Evolutionary conservation across 2,797 vertebrate genomes (phyloP).

Genomic region (Typhlichthys eigenmanni): DNA sequence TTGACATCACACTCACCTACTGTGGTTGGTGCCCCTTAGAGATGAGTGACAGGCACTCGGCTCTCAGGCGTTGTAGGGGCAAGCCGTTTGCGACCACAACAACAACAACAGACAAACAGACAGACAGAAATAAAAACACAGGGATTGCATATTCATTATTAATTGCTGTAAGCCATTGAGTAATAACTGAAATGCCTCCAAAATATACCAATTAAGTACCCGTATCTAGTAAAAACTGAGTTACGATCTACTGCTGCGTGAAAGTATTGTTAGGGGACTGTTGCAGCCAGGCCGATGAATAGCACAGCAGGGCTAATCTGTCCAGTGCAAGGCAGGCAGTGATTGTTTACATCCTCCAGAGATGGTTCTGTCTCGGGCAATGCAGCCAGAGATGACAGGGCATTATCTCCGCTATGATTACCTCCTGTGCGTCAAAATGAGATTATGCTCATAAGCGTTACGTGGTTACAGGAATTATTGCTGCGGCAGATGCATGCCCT

Average conservation of each 20-base stretch:
- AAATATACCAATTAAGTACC: too few species aligned
- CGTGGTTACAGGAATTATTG: conserved; percentile 55
- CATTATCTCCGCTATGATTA: conserved; percentile 64
- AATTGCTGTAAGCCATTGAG: conserved; percentile 17
- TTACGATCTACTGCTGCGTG: conserved; percentile 63
- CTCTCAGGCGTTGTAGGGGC: too few species aligned
- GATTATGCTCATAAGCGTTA: conserved; percentile 57
- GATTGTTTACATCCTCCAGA: conserved; percentile 71
- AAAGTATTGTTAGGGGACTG: conserved; percentile 73
- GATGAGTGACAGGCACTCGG: too few species aligned
- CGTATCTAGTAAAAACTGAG: conserved; percentile 41
- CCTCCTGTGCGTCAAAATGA: conserved; percentile 50
- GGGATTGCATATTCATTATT: conserved; percentile 17
- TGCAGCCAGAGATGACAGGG: conserved; percentile 40
- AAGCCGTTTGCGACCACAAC: too few species aligned
- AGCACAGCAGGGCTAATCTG: conserved; percentile 78
- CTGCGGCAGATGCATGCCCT: not conserved
- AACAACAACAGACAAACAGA: too few species aligned
- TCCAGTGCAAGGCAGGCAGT: conserved; percentile 62
- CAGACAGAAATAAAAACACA: conserved; percentile 7
- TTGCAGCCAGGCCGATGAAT: conserved; percentile 74
- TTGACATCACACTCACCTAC: too few species aligned
- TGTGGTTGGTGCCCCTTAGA: too few species aligned
- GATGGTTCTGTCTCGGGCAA: conserved; percentile 67
- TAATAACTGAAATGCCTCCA: too few species aligned